Evolutionary conservation across 1,140 invertebrate genomes (phyloP), one percentile per base, ranked within the genome.

Genomic region (Ceratitis capitata): DNA sequence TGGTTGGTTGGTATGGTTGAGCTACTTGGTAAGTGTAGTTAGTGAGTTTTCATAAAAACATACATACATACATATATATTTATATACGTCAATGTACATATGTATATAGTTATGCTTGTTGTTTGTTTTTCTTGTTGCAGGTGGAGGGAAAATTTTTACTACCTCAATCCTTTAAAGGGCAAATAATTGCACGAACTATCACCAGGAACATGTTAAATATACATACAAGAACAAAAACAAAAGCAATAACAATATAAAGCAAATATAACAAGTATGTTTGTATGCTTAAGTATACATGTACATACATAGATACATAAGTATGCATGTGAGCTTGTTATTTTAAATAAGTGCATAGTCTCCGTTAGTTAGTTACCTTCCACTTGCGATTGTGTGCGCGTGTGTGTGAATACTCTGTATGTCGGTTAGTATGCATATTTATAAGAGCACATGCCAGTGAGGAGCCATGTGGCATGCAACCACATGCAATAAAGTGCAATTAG

Each of bases 401-500:
- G 26, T 61, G 23, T 61, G 56, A 23, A 61, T 49, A 49, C 1
- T 10, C 1, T 61, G 26, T 32, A 64, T 29, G 23, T 58, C 26
- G 7, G 19, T 26, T 58, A 7, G 12, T 64, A 10, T 35, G 29
- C 29, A 35, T 69, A 39, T 69, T 12, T 69, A 19, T 69, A 69
- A 39, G 29, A 4, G 32, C 4, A 69, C 39, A 29, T 78, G 35
- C 14, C 39, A 23, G 39, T 45, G 42, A 39, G n/a, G 39, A n/a
- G 39, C 69, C 32, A 7, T 78, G 69, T 78, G 69, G 69, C 39
- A 42, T 78, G 69, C 69, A 78, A 78, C 69, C 69, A 32, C 69
- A 78, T 35, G 61, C 61, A 69, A 69, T 69, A 69, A 69, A 69
- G 61, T 69, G 61, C 32, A 69, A 69, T 69, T 69, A 69, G 61